Evolutionary conservation across 2,888 invertebrate species (phyloP).

Genomic region (Embidobia sp.): DNA sequence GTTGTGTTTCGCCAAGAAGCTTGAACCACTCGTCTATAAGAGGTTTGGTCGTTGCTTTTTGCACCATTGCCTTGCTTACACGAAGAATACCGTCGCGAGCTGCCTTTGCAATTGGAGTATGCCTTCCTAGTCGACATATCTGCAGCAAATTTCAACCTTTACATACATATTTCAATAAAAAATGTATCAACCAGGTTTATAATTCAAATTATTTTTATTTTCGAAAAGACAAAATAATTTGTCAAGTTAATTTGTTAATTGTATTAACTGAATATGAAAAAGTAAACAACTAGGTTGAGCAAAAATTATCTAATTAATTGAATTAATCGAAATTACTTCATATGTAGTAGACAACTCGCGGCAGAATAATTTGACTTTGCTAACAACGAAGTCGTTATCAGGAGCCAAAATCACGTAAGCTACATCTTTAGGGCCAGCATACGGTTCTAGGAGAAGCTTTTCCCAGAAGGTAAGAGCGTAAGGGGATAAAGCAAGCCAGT

Average conservation of each 20-base stretch:
- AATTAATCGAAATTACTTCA: constrained; percentile 83
- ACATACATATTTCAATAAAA: no score
- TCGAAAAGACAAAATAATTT: no score
- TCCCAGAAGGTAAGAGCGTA: constrained; percentile 98
- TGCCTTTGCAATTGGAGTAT: constrained; percentile 93
- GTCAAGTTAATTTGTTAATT: no score
- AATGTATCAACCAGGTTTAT: no score
- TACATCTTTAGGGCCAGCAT: constrained; percentile 96
- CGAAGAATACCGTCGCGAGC: constrained; percentile 94
- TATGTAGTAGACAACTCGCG: constrained; percentile 96
- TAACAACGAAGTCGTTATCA: constrained; percentile 92
- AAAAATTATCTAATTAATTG: background rate
- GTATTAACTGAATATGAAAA: no score
- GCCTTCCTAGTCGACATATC: constrained; percentile 95
- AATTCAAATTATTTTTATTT: no score
- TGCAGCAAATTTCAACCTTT: constrained; percentile 64
- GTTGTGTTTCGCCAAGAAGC: constrained; percentile 89
- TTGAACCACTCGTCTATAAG: constrained; percentile 95
- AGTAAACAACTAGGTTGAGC: no score
- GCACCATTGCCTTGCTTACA: constrained; percentile 87
- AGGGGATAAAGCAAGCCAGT: constrained; percentile 97
- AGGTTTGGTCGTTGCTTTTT: constrained; percentile 83
- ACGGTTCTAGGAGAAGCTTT: constrained; percentile 97
- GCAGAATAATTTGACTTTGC: constrained; percentile 92
- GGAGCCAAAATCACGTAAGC: constrained; percentile 97